A percentile compares a stretch with the other conserved stretches of the same genome.
Conservation (phyloP, 1,140 invertebrate species). For the Nylanderia fulva region DNA sequence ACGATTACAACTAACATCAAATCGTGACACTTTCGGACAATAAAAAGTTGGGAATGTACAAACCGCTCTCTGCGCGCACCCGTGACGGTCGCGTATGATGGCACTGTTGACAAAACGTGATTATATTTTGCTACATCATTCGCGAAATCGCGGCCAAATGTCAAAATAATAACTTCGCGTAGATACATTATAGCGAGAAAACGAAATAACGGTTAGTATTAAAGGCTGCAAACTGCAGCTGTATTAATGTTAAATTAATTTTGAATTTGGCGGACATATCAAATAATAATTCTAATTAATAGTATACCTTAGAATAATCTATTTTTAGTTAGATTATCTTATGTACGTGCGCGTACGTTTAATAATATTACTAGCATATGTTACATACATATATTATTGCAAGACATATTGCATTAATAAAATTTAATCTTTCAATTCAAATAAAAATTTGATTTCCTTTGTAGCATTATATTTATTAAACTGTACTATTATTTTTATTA, state of each 20-base stretch:
- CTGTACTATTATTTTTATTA: not conserved
- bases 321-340: not conserved
- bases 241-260: conserved; percentile 39
- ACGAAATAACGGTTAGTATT: conserved; percentile 47
- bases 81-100: not conserved
- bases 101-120: conserved; percentile 47
- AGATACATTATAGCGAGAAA: conserved; percentile 35
- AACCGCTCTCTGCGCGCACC: not conserved
- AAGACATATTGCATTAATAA: no score
- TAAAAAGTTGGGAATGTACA: conserved; percentile 45
- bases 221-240: conserved; percentile 12
- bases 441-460: not conserved
- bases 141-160: conserved; percentile 18
- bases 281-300: conserved; percentile 19
- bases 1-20: conserved; percentile 64
- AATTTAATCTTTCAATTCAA: not conserved
- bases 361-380: not conserved
- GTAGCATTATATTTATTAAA: not conserved
- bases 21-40: conserved; percentile 52
- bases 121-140: conserved; percentile 50
- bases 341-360: not conserved
- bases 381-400: not conserved
- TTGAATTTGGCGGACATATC: conserved; percentile 11
- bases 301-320: conserved; percentile 8
- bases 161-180: conserved; percentile 41